Base-by-base conservation (phyloP, 2,113 vertebrate species). In the Gymnorhina tibicen region DNA sequence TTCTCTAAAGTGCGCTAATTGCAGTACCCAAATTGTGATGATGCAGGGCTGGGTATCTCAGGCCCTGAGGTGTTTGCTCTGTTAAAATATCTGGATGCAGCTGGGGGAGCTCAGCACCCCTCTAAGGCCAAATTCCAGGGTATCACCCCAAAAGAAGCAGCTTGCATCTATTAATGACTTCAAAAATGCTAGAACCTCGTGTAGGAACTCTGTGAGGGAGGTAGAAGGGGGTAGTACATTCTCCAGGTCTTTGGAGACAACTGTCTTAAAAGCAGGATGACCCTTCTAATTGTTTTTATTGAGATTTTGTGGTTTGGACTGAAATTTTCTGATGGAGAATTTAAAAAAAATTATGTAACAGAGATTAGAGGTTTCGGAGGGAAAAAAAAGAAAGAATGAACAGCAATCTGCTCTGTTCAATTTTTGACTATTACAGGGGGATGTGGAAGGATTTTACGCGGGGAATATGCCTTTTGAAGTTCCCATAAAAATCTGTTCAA, bases 381-480 rank as follows among this genome's bases (percentile, higher is more conserved):
- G 9, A 0, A 2, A 20, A 76, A 44, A 37, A 26, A 26, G 15
- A 60, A 89, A 89, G 89, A 87, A 77, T 73, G 73, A 87, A 37
- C 4, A 20, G 55, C 74, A 87, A 89, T 89, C 59, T 91, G 69
- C 72, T 93, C 44, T 67, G 73, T 67, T 93, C 56, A 60, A 41
- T 87, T 78, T 87, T 64, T 81, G 7, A 62, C 52, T 85, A 23
- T 78, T 85, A 85, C n/a, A 70, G 39, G 32, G 37, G 12, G 24
- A 55, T 55, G 64, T 3, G 3, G 69, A 87, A 59, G 74, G 78
- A 85, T 78, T 81, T 95, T 85, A 49, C 67, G 66, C 85, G 46
- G 64, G 68, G 87, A 96, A 91, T 59, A 77, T n/a, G 76, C 68
- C 22, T 94, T 91, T 91, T 84, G 87, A 96, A 92, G 84, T 87